Base-by-base conservation (phyloP, 2,797 vertebrate genomes). In the Poeciliopsis paucimaculata region DNA sequence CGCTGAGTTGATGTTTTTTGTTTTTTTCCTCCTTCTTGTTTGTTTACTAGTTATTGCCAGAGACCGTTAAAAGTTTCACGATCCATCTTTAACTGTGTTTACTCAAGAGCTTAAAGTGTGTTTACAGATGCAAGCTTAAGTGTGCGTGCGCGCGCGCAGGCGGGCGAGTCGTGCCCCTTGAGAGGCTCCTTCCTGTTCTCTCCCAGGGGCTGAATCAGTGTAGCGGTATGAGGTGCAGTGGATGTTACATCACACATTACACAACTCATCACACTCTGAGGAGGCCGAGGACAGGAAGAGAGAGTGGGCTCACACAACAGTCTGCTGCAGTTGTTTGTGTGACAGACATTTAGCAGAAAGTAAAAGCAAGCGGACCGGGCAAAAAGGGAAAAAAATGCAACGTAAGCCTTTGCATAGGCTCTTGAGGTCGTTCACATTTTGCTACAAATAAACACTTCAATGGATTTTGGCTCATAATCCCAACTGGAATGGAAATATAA, bases 81-180 rank as follows among this genome's bases (percentile, higher is more conserved):
- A 74, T 82, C 71, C 62, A 75, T 72, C 39, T 74, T 51, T 66
- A 53, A 68, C 73, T 68, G 3, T 73, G 75, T 82, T 80, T 80
- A 68, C 70, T 34, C 55, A 62, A 66, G 36, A 18, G 84, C 39
- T 80, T 43, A 83, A 76, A 91, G 39, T 55, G 60, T 66, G 36
- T 66, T 39, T 39, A 39, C 36, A 36, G 3, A 66, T 39, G 64
- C 64, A 66, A 39, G 39, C 39, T 18, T 20, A 36, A 10, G 15
- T 23, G 62, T 18, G 60, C 16, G 57, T 2, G 28, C 49, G 62
- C 53, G 47, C n/a, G 41, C 70, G 76, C 51, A n/a, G n/a, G n/a
- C n/a, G 36, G 78, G 83, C 77, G 76, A 78, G 86, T 74, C 79
- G 75, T 77, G 75, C 72, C 75, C 49, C 64, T 10, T 73, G 71